Percentiles rank a stretch among this genome's conserved stretches.
Evolutionary conservation across 2,113 vertebrate genomes (phyloP).

Genomic region (Coptodon rendalli): DNA sequence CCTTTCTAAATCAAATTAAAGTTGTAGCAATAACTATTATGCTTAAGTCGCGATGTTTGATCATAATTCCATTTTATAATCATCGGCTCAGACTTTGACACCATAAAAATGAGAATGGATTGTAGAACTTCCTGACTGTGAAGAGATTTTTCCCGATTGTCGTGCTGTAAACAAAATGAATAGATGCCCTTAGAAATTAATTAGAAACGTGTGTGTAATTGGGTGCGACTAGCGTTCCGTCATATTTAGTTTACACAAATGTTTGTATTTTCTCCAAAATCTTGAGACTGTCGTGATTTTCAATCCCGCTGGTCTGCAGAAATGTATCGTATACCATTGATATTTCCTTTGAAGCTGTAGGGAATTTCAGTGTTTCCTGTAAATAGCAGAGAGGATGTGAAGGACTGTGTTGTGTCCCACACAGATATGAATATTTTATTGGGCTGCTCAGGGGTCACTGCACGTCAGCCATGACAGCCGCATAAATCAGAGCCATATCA

Average conservation of each 20-base stretch:
- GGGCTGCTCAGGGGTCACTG: conserved; percentile 28
- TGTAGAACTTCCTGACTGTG: neutral
- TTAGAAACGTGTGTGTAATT: neutral
- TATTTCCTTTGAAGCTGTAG: neutral
- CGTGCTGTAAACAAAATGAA: fast-evolving
- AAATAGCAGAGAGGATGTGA: neutral
- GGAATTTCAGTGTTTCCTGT: neutral
- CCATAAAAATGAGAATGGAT: neutral
- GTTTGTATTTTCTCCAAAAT: neutral
- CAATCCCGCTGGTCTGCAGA: neutral
- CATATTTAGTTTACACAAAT: conserved; percentile 7
- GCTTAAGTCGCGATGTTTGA: neutral
- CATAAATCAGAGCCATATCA: conserved; percentile 45
- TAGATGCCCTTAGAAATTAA: neutral
- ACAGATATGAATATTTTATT: conserved; percentile 55
- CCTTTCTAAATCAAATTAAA: neutral
- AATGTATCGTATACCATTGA: fast-evolving
- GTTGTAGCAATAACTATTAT: neutral
- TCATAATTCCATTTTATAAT: neutral
- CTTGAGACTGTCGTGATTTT: neutral
- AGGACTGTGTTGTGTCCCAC: neutral
- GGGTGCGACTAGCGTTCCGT: neutral
- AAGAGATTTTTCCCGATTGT: fast-evolving
- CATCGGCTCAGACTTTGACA: neutral
- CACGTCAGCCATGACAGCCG: conserved; percentile 26